Base-by-base conservation (phyloP, 1,140 invertebrate genomes). In the Eupeodes corollae region DNA sequence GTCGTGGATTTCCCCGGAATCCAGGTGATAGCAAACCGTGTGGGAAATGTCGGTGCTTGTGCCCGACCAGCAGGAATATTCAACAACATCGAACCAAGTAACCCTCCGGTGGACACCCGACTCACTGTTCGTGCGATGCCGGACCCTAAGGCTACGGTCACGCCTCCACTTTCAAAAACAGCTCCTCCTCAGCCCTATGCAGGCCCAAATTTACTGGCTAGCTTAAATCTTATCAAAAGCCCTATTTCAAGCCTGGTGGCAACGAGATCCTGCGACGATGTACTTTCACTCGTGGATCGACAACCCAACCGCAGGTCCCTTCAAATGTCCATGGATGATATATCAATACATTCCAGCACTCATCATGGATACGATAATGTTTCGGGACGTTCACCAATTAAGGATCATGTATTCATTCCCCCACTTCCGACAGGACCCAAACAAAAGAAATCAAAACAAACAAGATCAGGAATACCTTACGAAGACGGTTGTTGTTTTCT, bases 1-100 rank as follows among this genome's bases (percentile, higher is more conserved):
- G 78, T 89, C 0, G 83, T 87, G 0, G 87, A 91, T 61, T 84
- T 87, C 59, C 79, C 82, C 10, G 56, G 52, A 5, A 51, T 44
- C 12, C 0, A 46, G 31, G 11, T 40, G 11, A 30, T 31, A n/a
- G 3, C 19, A 15, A 35, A 45, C 6, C 34, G 44, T 3, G 8
- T 19, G 6, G 31, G 58, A 42, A 16, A 46, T 21, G 18, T 33
- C 2, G 56, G 45, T 6, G 21, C 50, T 15, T 45, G 45, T 16
- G 49, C 59, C 2, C 57, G 59, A 19, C 59, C 61, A 0, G 33
- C 51, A 35, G 63, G 54, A 14, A 63, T 64, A 15, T 45, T 30
- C 19, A 44, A 48, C 26, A 40, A 16, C 26, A 39, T 49, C 14
- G 32, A 41, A n/a, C 42, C 26, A 10, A n/a, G 34, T 10, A 33